Conservation (phyloP, 2,797 vertebrate species). For the Cheirogaleus major region DNA sequence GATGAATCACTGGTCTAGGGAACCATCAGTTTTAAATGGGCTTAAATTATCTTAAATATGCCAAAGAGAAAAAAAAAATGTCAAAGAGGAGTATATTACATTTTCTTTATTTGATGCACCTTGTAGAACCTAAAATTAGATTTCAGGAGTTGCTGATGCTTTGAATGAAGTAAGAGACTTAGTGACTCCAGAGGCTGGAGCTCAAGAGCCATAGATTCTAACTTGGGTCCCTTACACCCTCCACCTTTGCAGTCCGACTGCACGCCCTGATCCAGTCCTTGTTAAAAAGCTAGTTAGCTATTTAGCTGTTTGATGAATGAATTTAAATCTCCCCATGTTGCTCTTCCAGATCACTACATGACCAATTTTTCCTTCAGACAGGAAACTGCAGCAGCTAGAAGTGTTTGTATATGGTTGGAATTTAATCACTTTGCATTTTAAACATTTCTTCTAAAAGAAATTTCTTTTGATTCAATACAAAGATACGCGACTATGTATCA, state of each 20-base stretch:
- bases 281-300: neutral
- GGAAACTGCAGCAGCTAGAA: neutral
- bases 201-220: neutral
- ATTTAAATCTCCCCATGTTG: neutral
- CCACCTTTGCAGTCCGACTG: neutral
- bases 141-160: neutral
- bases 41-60: neutral
- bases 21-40: neutral
- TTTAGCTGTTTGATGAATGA: neutral
- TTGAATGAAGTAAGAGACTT: neutral
- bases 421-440: neutral
- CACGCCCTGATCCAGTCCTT: neutral
- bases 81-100: neutral
- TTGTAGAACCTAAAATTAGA: neutral
- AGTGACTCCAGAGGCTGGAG: neutral
- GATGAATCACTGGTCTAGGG: neutral
- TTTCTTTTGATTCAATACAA: neutral
- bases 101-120: neutral
- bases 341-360: neutral
- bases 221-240: neutral
- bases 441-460: constrained; percentile 10
- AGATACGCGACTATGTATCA: neutral
- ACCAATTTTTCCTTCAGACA: neutral
- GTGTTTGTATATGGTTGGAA: neutral
- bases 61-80: neutral